phyloP scores from a whole-genome alignment of 2,113 vertebrate genomes.

The Petrocephalus microphthalmus region DNA sequence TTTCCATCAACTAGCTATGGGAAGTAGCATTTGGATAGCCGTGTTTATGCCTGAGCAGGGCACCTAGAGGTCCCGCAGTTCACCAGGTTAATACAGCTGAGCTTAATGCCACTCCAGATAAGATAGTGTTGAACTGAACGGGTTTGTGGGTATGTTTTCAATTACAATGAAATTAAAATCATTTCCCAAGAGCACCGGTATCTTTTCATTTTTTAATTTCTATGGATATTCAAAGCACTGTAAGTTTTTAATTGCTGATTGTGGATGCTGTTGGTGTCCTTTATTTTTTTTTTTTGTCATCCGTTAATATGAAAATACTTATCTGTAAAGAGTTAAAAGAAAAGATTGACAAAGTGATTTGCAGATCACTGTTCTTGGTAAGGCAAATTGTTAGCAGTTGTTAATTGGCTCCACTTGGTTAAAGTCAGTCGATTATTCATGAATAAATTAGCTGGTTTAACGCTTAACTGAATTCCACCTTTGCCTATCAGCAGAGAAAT shows the following conservation, averaged over 20 bases:
- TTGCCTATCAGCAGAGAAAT: neutral
- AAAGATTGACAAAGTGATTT: constrained; percentile 9
- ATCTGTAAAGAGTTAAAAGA: neutral
- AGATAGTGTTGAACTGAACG: neutral
- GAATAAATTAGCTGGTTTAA: constrained; percentile 12
- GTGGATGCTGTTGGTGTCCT: neutral
- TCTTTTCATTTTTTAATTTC: constrained; percentile 13
- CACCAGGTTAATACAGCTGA: neutral
- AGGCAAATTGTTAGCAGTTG: neutral
- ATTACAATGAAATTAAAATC: constrained; percentile 5
- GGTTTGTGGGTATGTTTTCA: neutral
- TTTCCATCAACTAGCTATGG: neutral
- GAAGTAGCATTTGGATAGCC: neutral
- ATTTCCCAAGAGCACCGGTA: neutral
- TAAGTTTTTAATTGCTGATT: constrained; percentile 9
- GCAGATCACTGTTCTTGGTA: neutral
- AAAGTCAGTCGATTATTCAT: neutral
- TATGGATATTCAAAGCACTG: constrained; percentile 6
- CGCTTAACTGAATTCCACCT: neutral
- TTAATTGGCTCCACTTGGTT: constrained; percentile 2
- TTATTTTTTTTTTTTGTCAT: neutral
- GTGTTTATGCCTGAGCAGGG: neutral
- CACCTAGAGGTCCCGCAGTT: neutral
- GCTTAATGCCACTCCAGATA: neutral
- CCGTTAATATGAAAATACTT: constrained; percentile 5